Percentiles rank a stretch among this genome's conserved stretches.
Conservation (phyloP, 2,797 vertebrate species). For the Dicrostonyx torquatus region DNA sequence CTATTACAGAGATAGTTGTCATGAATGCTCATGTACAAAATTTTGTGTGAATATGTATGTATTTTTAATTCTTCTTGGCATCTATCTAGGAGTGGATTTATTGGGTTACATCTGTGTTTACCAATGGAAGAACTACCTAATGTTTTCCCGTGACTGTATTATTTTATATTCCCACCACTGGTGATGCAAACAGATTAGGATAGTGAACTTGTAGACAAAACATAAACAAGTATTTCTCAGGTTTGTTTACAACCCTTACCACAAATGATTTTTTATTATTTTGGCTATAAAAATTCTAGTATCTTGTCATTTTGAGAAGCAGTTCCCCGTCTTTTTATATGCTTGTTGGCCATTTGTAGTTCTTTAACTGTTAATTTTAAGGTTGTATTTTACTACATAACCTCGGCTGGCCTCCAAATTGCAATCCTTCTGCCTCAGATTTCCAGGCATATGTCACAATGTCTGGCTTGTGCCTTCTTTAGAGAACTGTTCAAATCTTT, state of each 20-base stretch:
- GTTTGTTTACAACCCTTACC: background rate
- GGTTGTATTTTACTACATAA: background rate
- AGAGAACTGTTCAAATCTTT: background rate
- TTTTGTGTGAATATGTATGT: background rate
- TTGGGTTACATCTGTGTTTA: background rate
- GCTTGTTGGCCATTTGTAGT: background rate
- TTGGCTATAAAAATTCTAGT: background rate
- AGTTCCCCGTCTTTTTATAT: background rate
- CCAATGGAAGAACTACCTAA: background rate
- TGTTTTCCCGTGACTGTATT: background rate
- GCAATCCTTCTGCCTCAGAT: background rate
- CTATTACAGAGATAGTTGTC: background rate
- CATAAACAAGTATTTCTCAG: background rate
- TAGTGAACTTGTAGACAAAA: background rate
- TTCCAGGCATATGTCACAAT: background rate
- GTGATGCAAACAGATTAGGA: background rate
- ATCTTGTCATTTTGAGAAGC: background rate
- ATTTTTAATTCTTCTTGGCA: background rate
- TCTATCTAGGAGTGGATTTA: background rate
- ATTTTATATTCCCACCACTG: background rate
- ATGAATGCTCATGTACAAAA: background rate
- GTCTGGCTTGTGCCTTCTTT: background rate
- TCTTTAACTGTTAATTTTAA: background rate
- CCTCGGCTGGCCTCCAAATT: background rate
- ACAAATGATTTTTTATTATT: background rate